Evolutionary conservation across 37 sponge, comb jelly and placozoan genomes (phyloP).

Genomic region (Dysidea cf. avara): DNA sequence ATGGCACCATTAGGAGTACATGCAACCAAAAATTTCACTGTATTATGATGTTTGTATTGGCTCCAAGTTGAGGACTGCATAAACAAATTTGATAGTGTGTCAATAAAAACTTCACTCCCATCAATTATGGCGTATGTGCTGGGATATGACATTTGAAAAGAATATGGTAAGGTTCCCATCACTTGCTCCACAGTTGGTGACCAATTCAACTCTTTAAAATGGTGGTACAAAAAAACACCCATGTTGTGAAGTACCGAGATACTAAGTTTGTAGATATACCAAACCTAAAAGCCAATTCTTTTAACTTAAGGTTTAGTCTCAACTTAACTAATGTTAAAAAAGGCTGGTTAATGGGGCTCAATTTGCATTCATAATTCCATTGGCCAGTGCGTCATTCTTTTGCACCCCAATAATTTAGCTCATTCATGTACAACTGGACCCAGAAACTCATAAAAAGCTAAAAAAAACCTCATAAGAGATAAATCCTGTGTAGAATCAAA

Average conservation of each 20-base stretch:
- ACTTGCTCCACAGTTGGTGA: conserved; percentile 44
- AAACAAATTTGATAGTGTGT: no score
- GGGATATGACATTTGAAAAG: conserved; percentile 20
- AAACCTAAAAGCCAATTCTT: conserved; percentile 37
- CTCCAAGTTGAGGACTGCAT: conserved; percentile 58
- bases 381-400: conserved; percentile 2
- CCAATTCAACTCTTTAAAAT: no score
- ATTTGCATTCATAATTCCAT: conserved; percentile 18
- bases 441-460: conserved; percentile 54
- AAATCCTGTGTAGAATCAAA: no score
- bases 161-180: conserved; percentile 23
- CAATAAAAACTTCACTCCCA: no score
- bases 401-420: conserved; percentile 49
- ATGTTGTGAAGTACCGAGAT: conserved; percentile 42
- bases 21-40: conserved; percentile 46
- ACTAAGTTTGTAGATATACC: conserved; percentile 31
- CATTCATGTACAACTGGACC: conserved; percentile 37
- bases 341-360: conserved; percentile 38
- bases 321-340: conserved; percentile 30
- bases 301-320: conserved; percentile 14
- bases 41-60: conserved; percentile 57
- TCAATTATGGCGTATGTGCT: no score
- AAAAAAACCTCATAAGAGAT: no score
- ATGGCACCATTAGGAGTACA: no score
- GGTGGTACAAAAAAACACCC: conserved; percentile 25